phyloP scores from a whole-genome alignment of 1,140 invertebrate genomes.

The Procambarus clarkii region DNA sequence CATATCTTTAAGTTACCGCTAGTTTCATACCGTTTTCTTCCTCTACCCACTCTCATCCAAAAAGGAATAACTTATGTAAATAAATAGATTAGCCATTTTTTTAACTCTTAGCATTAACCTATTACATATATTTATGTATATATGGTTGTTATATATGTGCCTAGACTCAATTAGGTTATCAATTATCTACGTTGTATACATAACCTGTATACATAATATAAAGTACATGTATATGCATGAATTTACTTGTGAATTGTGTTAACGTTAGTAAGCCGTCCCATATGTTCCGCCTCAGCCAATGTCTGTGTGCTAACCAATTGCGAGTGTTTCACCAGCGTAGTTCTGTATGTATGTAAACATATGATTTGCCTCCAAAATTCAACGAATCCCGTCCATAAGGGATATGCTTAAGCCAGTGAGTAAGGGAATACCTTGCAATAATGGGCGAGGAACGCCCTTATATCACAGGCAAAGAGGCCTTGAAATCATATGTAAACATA shows the following conservation, averaged over 20 bases:
- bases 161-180: background rate
- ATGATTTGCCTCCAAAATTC: background rate
- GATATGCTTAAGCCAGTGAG: no score
- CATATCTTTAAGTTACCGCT: background rate
- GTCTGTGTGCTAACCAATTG: background rate
- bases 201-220: background rate
- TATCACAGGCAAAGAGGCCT: no score
- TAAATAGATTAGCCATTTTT: background rate
- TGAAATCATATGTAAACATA: slow-evolving; percentile 26
- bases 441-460: no score
- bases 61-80: background rate
- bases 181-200: background rate
- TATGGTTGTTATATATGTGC: background rate
- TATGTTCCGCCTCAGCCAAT: background rate
- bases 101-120: background rate
- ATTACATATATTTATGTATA: background rate
- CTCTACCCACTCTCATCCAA: background rate
- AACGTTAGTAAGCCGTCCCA: background rate
- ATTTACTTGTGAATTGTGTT: background rate
- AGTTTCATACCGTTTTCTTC: background rate
- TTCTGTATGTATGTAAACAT: slow-evolving; percentile 5
- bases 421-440: no score
- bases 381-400: no score
- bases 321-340: no score
- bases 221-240: background rate